phyloP scores from a whole-genome alignment of 2,797 vertebrate species.

The Acrossocheilus fasciatus region DNA sequence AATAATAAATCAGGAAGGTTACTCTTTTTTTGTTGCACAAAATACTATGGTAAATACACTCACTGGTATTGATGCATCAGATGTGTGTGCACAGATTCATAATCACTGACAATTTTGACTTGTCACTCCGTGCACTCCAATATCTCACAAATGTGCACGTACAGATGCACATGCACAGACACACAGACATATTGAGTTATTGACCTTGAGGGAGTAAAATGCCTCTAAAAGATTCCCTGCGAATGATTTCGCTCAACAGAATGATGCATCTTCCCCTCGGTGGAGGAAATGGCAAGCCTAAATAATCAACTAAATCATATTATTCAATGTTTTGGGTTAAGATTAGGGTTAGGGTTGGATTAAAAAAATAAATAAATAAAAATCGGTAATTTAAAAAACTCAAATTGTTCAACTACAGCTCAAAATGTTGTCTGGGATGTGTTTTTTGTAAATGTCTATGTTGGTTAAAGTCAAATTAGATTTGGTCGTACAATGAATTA shows the following conservation, averaged over 20 bases:
- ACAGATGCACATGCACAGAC: conserved; percentile 22
- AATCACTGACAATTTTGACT: not conserved
- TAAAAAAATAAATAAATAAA: not conserved
- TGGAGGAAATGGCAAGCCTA: not conserved
- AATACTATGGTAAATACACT: not conserved
- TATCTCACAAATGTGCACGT: not conserved
- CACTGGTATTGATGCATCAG: not conserved
- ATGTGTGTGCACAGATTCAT: conserved; percentile 6
- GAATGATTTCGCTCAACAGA: not conserved
- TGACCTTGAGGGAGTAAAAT: conserved; percentile 35
- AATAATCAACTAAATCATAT: not conserved
- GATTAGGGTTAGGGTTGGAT: not conserved
- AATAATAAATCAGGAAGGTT: conserved; percentile 48
- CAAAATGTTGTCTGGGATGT: not conserved
- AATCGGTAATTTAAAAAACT: not conserved
- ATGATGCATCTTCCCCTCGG: not conserved
- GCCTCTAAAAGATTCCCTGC: not conserved
- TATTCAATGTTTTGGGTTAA: not conserved
- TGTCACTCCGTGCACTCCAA: not conserved
- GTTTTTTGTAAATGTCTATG: not conserved
- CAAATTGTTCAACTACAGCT: no score
- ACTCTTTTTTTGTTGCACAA: not conserved
- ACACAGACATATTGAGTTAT: conserved; percentile 33
- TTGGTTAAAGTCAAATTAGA: not conserved
- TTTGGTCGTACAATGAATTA: not conserved